These are phyloP conservation scores for Cephus cinctus DNA, from an alignment of 1,140 invertebrate genomes.

Conservation along the genomic window DNA sequence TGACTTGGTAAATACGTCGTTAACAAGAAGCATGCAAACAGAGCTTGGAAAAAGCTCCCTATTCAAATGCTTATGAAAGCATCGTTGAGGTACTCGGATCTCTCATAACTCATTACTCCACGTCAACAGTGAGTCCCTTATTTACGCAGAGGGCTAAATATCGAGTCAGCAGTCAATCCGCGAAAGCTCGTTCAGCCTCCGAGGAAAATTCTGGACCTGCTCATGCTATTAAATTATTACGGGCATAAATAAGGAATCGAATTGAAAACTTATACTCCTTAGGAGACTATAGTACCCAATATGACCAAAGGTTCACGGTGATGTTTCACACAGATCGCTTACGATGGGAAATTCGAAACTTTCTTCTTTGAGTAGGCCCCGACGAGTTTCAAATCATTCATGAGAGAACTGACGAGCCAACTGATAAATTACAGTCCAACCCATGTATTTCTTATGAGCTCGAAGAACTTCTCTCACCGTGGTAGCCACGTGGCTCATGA, in stretches of 20 bases:
- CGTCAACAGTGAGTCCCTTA: conserved; percentile 24
- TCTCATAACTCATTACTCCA: conserved; percentile 26
- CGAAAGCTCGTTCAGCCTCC: not conserved
- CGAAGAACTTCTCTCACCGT: no score
- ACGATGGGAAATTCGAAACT: no score
- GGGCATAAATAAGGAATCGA: conserved; percentile 7
- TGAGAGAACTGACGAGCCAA: not conserved
- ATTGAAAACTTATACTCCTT: conserved; percentile 1
- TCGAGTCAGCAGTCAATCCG: conserved; percentile 30
- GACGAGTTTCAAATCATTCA: not conserved
- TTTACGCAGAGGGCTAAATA: conserved; percentile 29
- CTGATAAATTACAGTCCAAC: not conserved
- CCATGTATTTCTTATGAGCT: no score
- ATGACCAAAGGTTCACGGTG: no score
- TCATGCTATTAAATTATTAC: conserved; percentile 10
- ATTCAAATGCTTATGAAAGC: conserved; percentile 21
- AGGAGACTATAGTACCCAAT: not conserved
- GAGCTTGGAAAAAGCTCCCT: conserved; percentile 24
- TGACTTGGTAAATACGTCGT: conserved; percentile 30
- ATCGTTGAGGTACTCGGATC: conserved; percentile 24
- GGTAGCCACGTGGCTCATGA: no score
- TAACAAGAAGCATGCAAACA: conserved; percentile 36
- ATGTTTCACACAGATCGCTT: no score
- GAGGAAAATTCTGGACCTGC: conserved; percentile 4
- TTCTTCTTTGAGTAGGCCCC: no score